These are phyloP conservation scores for Microplitis manilae DNA, from an alignment of 2,888 invertebrate species.

Conservation along the genomic window DNA sequence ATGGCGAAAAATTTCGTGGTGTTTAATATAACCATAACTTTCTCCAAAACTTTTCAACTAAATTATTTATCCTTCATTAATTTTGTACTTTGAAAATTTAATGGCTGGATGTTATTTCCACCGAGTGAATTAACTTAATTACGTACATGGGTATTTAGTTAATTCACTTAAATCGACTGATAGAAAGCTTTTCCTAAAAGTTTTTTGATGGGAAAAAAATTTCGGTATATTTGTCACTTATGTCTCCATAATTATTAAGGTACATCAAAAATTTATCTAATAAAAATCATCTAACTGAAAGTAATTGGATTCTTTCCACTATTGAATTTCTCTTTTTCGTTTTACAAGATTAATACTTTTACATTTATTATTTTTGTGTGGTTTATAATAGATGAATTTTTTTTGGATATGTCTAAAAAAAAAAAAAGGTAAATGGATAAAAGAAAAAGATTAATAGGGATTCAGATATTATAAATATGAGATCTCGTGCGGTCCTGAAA, in stretches of 20 bases:
- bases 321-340: too few relatives aligned
- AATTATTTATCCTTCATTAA: constrained; percentile 21
- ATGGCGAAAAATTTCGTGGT: background rate
- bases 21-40: constrained; percentile 14
- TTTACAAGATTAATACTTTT: background rate
- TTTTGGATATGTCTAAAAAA: background rate
- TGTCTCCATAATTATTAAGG: too few relatives aligned
- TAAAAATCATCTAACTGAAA: too few relatives aligned
- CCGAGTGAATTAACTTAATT: background rate
- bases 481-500: background rate
- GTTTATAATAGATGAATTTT: background rate
- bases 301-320: too few relatives aligned
- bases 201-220: too few relatives aligned
- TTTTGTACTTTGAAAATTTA: background rate
- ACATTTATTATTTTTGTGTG: background rate
- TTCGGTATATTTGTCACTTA: too few relatives aligned
- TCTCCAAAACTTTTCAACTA: constrained; percentile 3
- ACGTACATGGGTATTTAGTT: background rate
- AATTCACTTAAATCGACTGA: too few relatives aligned
- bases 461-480: background rate
- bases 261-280: too few relatives aligned
- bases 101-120: background rate
- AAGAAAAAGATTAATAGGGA: background rate
- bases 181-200: too few relatives aligned
- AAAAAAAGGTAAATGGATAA: background rate